Evolutionary conservation across 2,888 invertebrate species (phyloP), one percentile per base, ranked within the genome.

Genomic region (Monochamus alternatus): DNA sequence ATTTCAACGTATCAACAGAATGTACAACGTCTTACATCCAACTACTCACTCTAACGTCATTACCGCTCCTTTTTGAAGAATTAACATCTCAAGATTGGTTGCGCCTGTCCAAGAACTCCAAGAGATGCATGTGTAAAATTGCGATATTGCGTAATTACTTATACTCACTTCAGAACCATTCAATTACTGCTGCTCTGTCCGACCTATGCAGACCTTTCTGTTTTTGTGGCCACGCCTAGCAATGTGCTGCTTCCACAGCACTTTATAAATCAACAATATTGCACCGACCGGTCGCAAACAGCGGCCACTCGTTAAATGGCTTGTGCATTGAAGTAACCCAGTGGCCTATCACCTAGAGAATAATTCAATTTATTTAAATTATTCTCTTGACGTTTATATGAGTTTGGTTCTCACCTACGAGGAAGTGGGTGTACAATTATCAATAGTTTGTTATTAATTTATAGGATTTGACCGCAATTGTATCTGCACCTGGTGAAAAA

Each of bases 311-410:
- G 77, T 81, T 78, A 75, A 81, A 81, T 80, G 78, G 77, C 78
- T 75, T 76, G 77, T 81, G 77, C 80, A 80, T 78, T 80, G 80
- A 84, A 81, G 84, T 85, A 86, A 86, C 86, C 86, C 84, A 86
- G 85, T 86, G 86, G 85, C 86, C 86, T 86, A 85, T 86, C 85
- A 86, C 86, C 85, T 79, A 83, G 82, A 84, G 84, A 84, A 83
- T 81, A 80, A 82, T 82, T 81, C 80, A 81, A 81, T 84, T 84
- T 84, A 82, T 81, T 82, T 84, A 81, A 85, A 83, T 84, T 83
- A 83, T 77, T 74, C 75, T 76, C 80, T 75, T 77, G 83, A 81
- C 83, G 81, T 81, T 83, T 83, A 83, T 83, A 80, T 76, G 81
- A 75, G 80, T 77, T 77, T 66, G 71, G 77, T 78, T 78, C 77